Evolutionary conservation across 2,797 vertebrate genomes (phyloP), one percentile per base, ranked within the genome.

Genomic region (Ctenopoma kingsleyae): DNA sequence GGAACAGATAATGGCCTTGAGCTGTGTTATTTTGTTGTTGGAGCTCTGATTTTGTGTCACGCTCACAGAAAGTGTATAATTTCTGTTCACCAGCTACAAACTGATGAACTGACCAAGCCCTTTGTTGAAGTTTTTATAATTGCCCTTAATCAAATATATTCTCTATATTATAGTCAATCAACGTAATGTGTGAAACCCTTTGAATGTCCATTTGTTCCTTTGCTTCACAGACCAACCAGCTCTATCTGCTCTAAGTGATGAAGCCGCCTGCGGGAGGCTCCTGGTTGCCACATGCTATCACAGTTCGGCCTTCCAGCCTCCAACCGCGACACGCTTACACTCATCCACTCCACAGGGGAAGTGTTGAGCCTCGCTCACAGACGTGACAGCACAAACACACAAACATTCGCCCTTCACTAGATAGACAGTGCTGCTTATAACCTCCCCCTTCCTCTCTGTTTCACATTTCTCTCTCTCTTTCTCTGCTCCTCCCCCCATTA

Each of bases 241-340:
- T 30, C 54, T 77, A 74, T 64, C 57, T 47, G 2, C 74, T 73
- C 65, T 72, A 57, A 74, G 74, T 66, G 75, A 75, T 72, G 71
- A 53, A 61, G 74, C 62, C 81, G 15, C 69, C 88, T 40, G 84
- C 80, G 19, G 85, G 90, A 87, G 80, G 79, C 81, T 81, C 76
- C 70, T 62, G 79, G 62, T 76, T 83, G 88, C 87, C 92, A 89
- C 91, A 92, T 91, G 92, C 89, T 91, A 80, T 87, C 90, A 90
- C 91, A 92, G 91, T 87, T 90, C 83, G 84, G 86, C 85, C 85
- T 79, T 66, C 83, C 85, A 89, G 84, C 88, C 87, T 90, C 89
- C 89, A 76, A 88, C 90, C 62, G 84, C 70, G 83, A 78, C 84
- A 74, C 62, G 66, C 84, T 87, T 87, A 82, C 88, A 89, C 88